Percentiles rank a stretch among this genome's conserved stretches.
Conservation (phyloP, 2,797 vertebrate species). For the Chromis chromis region DNA sequence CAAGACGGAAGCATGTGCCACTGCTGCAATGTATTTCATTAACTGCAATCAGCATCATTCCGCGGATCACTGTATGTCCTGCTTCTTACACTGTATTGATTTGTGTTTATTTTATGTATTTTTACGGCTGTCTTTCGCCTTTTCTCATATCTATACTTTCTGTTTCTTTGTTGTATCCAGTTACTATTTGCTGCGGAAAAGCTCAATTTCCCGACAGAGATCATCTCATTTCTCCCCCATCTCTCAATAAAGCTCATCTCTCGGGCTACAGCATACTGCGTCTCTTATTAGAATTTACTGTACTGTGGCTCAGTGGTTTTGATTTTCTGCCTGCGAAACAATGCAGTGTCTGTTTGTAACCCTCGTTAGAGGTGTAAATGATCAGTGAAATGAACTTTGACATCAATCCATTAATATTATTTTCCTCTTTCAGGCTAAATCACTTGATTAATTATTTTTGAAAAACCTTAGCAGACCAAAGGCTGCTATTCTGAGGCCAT, state of each 20-base stretch:
- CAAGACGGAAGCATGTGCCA: too few species aligned
- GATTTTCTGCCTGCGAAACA: slow-evolving; percentile 64
- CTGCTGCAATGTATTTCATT: not conserved
- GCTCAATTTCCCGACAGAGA: slow-evolving; percentile 74
- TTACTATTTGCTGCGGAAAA: slow-evolving; percentile 68
- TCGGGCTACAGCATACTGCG: slow-evolving; percentile 26
- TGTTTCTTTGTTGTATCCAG: slow-evolving; percentile 56
- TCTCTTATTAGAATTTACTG: slow-evolving; percentile 68
- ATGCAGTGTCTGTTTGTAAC: slow-evolving; percentile 30
- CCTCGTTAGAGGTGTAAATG: slow-evolving; percentile 63
- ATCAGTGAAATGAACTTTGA: slow-evolving; percentile 62
- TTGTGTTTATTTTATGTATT: slow-evolving; percentile 48
- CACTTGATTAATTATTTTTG: slow-evolving; percentile 66
- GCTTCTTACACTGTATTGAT: slow-evolving; percentile 52
- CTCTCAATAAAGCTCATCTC: slow-evolving; percentile 52
- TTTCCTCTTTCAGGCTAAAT: slow-evolving; percentile 52
- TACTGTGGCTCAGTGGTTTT: slow-evolving; percentile 46
- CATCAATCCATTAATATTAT: slow-evolving; percentile 64
- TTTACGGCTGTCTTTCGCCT: slow-evolving; percentile 26
- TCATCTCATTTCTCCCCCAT: slow-evolving; percentile 65
- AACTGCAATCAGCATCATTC: slow-evolving; percentile 28
- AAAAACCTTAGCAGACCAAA: slow-evolving; percentile 41
- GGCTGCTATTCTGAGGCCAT: slow-evolving; percentile 54
- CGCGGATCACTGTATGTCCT: slow-evolving; percentile 22
- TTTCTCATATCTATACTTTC: slow-evolving; percentile 55